Percentiles rank a stretch among this genome's conserved stretches.
Evolutionary conservation across 2,797 vertebrate species (phyloP).

Genomic region (Petrocephalus schoutedeni): DNA sequence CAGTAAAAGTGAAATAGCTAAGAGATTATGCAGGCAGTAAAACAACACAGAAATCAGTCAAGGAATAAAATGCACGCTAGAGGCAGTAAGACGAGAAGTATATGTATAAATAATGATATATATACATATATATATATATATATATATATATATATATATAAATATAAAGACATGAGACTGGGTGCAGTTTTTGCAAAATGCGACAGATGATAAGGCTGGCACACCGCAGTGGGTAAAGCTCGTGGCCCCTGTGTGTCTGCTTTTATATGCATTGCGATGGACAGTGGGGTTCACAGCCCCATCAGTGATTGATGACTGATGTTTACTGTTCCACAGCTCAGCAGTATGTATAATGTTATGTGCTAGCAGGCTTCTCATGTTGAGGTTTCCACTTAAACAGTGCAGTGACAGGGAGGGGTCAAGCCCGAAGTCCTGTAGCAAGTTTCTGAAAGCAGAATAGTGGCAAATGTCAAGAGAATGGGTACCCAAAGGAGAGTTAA

Average conservation of each 20-base stretch:
- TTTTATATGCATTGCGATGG: background rate
- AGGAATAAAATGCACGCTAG: no score
- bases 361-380: slow-evolving; percentile 4
- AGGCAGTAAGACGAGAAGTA: no score
- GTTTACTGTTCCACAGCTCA: slow-evolving; percentile 34
- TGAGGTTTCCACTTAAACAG: background rate
- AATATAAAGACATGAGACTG: background rate
- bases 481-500: background rate
- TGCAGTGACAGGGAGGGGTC: slow-evolving; percentile 16
- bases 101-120: no score
- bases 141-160: no score
- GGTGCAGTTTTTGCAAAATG: background rate
- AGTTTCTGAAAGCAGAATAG: background rate
- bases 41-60: no score
- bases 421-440: slow-evolving; percentile 1
- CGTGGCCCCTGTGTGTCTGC: background rate
- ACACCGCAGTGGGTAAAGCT: no score
- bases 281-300: slow-evolving; percentile 34
- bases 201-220: background rate
- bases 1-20: background rate
- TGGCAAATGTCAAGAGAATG: slow-evolving; percentile 1
- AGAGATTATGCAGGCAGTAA: no score
- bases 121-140: no score
- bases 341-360: slow-evolving; percentile 29
- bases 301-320: slow-evolving; percentile 52